phyloP scores from a whole-genome alignment of 2,113 vertebrate genomes.

The Tachycineta bicolor region DNA sequence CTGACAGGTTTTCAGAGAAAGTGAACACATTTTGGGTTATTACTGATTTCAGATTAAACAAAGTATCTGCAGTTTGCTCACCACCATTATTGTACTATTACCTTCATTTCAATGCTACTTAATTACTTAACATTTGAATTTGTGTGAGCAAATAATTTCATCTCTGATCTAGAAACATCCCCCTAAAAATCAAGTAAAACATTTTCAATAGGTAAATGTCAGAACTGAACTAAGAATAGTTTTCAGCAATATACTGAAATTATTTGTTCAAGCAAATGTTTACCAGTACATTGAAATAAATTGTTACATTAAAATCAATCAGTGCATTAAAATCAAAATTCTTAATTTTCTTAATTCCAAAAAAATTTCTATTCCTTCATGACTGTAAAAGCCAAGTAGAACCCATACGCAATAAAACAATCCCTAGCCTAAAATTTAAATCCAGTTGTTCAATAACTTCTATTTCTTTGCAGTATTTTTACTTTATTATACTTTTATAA shows the following conservation, averaged over 20 bases:
- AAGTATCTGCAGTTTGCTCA: background rate
- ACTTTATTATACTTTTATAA: conserved; percentile 72
- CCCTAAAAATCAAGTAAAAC: background rate
- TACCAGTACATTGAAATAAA: background rate
- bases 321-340: background rate
- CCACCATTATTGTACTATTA: background rate
- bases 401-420: conserved; percentile 30
- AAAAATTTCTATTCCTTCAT: conserved; percentile 11
- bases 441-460: conserved; percentile 69
- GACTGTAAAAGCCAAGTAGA: conserved; percentile 19
- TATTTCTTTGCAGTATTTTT: conserved; percentile 71
- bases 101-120: background rate
- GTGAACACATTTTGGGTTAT: background rate
- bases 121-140: background rate
- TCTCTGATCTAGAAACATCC: background rate
- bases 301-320: background rate
- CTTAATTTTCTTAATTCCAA: conserved; percentile 4
- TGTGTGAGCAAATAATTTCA: background rate
- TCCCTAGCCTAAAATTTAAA: conserved; percentile 62
- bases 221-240: background rate
- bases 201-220: background rate
- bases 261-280: background rate
- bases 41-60: background rate
- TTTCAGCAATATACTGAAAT: background rate
- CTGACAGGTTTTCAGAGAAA: background rate